These are phyloP conservation scores for Hybognathus amarus DNA, from an alignment of 2,797 vertebrate species.

Conservation along the genomic window DNA sequence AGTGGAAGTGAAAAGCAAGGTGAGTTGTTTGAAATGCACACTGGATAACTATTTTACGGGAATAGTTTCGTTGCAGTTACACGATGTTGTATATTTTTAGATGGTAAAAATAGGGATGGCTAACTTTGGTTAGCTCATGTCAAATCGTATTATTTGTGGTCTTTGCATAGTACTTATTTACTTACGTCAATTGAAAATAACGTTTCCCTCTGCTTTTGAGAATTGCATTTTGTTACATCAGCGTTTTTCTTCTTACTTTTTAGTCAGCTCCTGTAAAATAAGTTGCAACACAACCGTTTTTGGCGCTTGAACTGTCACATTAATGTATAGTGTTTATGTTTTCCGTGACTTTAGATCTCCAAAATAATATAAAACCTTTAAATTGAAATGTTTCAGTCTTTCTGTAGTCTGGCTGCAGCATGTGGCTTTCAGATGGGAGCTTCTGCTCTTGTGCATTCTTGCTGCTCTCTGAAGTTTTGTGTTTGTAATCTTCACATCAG, in stretches of 20 bases:
- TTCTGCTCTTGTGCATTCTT: background rate
- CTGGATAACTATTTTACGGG: background rate
- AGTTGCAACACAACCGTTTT: background rate
- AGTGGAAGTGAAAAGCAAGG: slow-evolving; percentile 98
- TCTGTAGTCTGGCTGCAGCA: slow-evolving; percentile 8
- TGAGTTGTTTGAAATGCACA: slow-evolving; percentile 69
- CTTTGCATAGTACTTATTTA: background rate
- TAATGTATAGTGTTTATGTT: background rate
- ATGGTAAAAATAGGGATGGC: slow-evolving; percentile 9
- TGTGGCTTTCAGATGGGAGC: slow-evolving; percentile 35
- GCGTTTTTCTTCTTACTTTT: background rate
- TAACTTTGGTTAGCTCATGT: slow-evolving; percentile 35
- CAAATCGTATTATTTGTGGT: background rate
- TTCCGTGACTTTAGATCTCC: background rate
- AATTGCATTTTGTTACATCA: background rate
- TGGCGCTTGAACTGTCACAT: slow-evolving; percentile 10
- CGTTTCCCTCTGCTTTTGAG: background rate
- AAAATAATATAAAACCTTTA: background rate
- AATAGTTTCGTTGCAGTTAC: slow-evolving; percentile 5
- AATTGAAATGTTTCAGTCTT: background rate
- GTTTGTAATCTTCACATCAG: slow-evolving; percentile 1
- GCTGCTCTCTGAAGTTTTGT: background rate
- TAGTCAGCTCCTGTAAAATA: background rate
- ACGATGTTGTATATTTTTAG: background rate
- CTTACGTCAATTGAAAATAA: background rate